Conservation (phyloP, 2,888 invertebrate genomes). For the Agriotes lineatus region DNA sequence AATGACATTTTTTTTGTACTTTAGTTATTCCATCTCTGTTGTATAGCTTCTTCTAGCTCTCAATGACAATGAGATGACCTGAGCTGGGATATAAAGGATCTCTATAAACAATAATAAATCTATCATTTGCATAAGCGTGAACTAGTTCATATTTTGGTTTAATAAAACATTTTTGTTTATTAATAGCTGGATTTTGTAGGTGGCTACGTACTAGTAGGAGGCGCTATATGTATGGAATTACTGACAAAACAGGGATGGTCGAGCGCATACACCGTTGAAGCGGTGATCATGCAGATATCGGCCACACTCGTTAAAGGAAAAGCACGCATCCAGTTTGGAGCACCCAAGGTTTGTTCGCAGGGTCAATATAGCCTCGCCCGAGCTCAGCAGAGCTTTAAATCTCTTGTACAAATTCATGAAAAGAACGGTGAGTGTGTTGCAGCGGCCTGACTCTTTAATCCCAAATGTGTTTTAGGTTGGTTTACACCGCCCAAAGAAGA, state of each 20-base stretch:
- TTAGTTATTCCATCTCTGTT: too few species aligned
- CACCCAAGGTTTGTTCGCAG: conserved; percentile 89
- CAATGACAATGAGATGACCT: too few species aligned
- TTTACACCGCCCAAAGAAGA: conserved; percentile 93
- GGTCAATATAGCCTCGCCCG: conserved; percentile 96
- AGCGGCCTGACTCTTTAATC: too few species aligned
- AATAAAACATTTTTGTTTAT: too few species aligned
- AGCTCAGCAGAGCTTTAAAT: conserved; percentile 99
- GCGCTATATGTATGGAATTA: conserved; percentile 99
- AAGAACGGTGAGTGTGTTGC: conserved; percentile 85
- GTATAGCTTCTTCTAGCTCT: too few species aligned
- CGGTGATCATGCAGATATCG: conserved; percentile 98
- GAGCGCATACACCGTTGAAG: conserved; percentile 98
- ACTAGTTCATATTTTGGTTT: too few species aligned
- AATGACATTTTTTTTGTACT: too few species aligned
- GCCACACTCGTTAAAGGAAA: conserved; percentile 99
- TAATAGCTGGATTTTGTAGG: too few species aligned
- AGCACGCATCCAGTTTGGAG: conserved; percentile 97
- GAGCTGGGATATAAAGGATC: too few species aligned
- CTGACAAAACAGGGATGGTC: conserved; percentile 99
- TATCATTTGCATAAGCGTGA: too few species aligned
- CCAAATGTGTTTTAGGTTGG: conserved; percentile 77
- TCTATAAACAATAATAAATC: too few species aligned
- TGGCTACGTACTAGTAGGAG: conserved; percentile 97
- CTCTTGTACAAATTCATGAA: conserved; percentile 99